Base-by-base conservation (phyloP, 2,113 vertebrate species). In the Mesoclemmys tuberculata region DNA sequence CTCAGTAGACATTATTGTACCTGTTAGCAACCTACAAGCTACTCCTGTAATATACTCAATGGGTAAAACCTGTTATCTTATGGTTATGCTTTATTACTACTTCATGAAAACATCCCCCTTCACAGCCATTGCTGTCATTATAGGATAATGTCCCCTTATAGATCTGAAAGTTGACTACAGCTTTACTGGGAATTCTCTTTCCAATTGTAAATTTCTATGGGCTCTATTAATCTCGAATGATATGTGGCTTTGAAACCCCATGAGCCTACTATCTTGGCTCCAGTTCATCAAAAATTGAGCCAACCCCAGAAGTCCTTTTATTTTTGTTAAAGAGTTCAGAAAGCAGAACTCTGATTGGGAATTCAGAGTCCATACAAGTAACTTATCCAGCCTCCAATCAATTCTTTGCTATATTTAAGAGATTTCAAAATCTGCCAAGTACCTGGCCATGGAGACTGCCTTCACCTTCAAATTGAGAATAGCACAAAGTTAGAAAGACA, bases 261-360 rank as follows among this genome's bases (percentile, higher is more conserved):
- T 31, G 31, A 94, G 24, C 51, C 56, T 52, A 51, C 27, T 31
- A 80, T 52, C 92, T 95, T 88, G 7, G 68, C 52, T 92, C 54
- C 35, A 94, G 94, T 90, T 26, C 22, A 92, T 94, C 91, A 95
- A 83, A 97, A 97, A 96, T 71, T 94, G 75, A 96, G 64, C n/a
- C 48, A 83, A 71, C 1, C 4, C 14, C 19, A 90, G 90, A 90
- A 89, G 84, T 94, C 78, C 89, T 71, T 93, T 93, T 85, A 87
- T 55, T 71, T 94, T 95, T 91, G 48, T 89, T 88, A 91, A 5
- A 14, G 77, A 92, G 74, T 77, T 90, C 90, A 78, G 86, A 94
- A 84, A 92, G 55, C 58, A 92, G 93, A 96, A 84, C 96, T 61
- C 71, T 96, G 93, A 95, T 64, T 58, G 82, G 96, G 55, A 58